Evolutionary conservation across 2,888 invertebrate genomes (phyloP).

Genomic region (Nomada fucata): DNA sequence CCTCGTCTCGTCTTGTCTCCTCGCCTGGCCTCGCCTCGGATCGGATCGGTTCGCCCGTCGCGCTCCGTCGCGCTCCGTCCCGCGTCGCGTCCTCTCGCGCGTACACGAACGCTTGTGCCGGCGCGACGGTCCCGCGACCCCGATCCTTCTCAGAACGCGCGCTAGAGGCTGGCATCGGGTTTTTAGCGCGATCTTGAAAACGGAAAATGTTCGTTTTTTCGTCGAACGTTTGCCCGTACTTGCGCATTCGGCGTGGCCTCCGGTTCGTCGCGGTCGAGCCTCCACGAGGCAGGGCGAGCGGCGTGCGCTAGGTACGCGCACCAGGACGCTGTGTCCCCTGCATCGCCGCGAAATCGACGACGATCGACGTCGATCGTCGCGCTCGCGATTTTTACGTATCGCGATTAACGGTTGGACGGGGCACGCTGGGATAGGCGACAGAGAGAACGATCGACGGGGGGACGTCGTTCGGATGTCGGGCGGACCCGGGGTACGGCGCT

Average conservation of each 20-base stretch:
- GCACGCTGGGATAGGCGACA: constrained; percentile 37
- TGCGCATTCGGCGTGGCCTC: constrained; percentile 2
- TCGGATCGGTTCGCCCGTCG: constrained; percentile 64
- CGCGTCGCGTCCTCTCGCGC: constrained; percentile 61
- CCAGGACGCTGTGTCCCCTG: constrained; percentile 8
- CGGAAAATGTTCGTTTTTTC: constrained; percentile 77
- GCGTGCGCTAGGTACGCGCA: no score
- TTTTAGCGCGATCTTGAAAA: constrained; percentile 80
- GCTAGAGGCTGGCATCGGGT: constrained; percentile 73
- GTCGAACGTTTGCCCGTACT: constrained; percentile 34
- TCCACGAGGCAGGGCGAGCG: constrained; percentile 10
- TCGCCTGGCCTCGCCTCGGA: constrained; percentile 64
- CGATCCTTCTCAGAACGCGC: constrained; percentile 80
- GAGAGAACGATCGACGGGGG: constrained; percentile 49
- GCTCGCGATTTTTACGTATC: constrained; percentile 38
- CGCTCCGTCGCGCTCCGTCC: constrained; percentile 60
- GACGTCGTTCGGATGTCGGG: constrained; percentile 49
- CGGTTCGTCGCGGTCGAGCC: neutral
- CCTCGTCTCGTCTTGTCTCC: constrained; percentile 67
- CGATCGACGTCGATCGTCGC: constrained; percentile 3
- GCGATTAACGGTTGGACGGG: constrained; percentile 48
- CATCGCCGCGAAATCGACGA: neutral
- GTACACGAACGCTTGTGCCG: constrained; percentile 68
- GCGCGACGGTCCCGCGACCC: constrained; percentile 78
- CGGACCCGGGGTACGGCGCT: constrained; percentile 40